Conservation (phyloP, 2,797 vertebrate species). For the Ibycter americanus region DNA sequence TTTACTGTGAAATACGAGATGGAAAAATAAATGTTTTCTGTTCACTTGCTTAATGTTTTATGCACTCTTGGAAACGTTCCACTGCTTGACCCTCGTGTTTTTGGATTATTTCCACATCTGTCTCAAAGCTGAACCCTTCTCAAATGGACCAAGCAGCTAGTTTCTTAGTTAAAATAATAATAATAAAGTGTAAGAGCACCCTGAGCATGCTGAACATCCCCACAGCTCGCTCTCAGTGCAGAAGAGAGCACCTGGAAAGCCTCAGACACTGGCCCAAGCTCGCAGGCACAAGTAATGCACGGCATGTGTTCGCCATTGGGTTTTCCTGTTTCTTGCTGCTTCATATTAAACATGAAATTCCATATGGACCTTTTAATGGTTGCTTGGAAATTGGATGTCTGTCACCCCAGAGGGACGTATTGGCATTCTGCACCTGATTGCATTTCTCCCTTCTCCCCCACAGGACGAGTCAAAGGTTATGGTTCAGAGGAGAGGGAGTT, state of each 20-base stretch:
- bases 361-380: slow-evolving; percentile 43
- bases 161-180: slow-evolving; percentile 26
- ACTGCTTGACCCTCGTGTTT: slow-evolving; percentile 4
- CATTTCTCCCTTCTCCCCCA: slow-evolving; percentile 58
- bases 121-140: background rate
- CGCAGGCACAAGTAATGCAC: background rate
- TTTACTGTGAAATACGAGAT: slow-evolving; percentile 20
- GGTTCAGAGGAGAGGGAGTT: slow-evolving; percentile 56
- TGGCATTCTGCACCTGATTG: slow-evolving; percentile 75
- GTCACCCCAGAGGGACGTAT: background rate
- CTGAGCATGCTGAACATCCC: background rate
- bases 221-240: background rate
- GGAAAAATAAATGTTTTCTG: slow-evolving; percentile 48
- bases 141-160: slow-evolving; percentile 10
- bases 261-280: background rate
- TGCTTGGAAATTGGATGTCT: slow-evolving; percentile 66
- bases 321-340: slow-evolving; percentile 48
- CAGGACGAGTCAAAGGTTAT: slow-evolving; percentile 68
- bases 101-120: slow-evolving; percentile 55
- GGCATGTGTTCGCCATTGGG: background rate
- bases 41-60: slow-evolving; percentile 56
- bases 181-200: background rate
- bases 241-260: slow-evolving; percentile 11
- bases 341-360: slow-evolving; percentile 73
- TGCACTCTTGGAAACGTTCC: slow-evolving; percentile 24